Percentiles rank a stretch among this genome's conserved stretches.
phyloP scores from a whole-genome alignment of 2,888 invertebrate genomes.

The Euzophera pinguis region DNA sequence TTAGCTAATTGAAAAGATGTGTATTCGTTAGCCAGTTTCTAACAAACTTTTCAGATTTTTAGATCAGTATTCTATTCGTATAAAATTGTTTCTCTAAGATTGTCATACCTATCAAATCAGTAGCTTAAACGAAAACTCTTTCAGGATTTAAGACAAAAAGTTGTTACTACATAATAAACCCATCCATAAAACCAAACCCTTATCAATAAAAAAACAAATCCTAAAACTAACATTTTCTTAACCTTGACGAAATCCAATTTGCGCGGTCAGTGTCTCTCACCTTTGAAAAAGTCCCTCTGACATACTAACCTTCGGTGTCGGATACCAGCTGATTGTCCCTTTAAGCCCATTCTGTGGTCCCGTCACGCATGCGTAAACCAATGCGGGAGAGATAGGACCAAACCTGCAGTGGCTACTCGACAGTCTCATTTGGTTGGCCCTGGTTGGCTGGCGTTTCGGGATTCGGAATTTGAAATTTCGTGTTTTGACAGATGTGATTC shows the following conservation, averaged over 20 bases:
- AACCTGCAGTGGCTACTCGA: slow-evolving; percentile 44
- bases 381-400: slow-evolving; percentile 53
- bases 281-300: slow-evolving; percentile 41
- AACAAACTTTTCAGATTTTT: too few relatives aligned
- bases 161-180: too few relatives aligned
- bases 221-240: background rate
- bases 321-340: slow-evolving; percentile 60
- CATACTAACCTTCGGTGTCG: slow-evolving; percentile 69
- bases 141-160: too few relatives aligned
- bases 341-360: slow-evolving; percentile 34
- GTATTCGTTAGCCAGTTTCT: too few relatives aligned
- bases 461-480: slow-evolving; percentile 4
- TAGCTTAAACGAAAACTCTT: too few relatives aligned
- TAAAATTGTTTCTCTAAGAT: too few relatives aligned
- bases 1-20: too few relatives aligned
- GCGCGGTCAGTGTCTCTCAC: background rate
- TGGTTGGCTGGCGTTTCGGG: background rate
- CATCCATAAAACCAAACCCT: too few relatives aligned
- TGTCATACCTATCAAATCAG: too few relatives aligned
- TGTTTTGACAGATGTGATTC: slow-evolving; percentile 3
- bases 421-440: slow-evolving; percentile 33
- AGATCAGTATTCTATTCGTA: too few relatives aligned
- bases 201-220: too few relatives aligned
- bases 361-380: slow-evolving; percentile 53
- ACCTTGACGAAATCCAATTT: background rate